Evolutionary conservation across 2,888 invertebrate species (phyloP), one percentile per base, ranked within the genome.

Genomic region (Polydrusus pterygomalis): DNA sequence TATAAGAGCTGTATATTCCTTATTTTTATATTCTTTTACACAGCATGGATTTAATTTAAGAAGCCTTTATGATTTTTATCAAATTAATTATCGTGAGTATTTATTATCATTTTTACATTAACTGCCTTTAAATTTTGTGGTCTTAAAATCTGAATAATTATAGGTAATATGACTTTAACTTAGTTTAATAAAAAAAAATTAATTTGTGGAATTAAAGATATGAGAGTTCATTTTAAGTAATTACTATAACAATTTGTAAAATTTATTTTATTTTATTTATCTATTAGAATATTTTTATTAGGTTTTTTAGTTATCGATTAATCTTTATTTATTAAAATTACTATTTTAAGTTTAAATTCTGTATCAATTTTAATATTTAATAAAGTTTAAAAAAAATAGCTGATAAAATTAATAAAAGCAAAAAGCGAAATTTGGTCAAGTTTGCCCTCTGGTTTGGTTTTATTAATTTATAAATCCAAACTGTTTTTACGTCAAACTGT

Each of bases 161-260:
- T 76, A 87, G 84, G 84, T 89, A 85, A 86, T 89, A 85, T 90
- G 88, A 3, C 84, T 86, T 90, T 87, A 89, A 89, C 88, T 91
- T 91, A 92, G 90, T 92, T 92, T 91, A 91, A 25, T 25, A 88
- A 60, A 38, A 91, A 91, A 92, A 92, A 90, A 87, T 90, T 91
- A 90, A 91, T 91, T 92, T 92, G 91, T 92, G 91, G 89, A 83
- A 75, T 91, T 89, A 91, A 89, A 87, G 89, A 90, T 90, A 87
- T 90, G 89, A 87, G 30, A 72, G 70, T 79, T 60, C 88, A 89
- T 88, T 89, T 90, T 89, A 89, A 85, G 86, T 90, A 86, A 87
- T 84, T 90, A 87, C 88, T 87, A 80, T 49, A 20, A 25, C 54
- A 2, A 25, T 89, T 89, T 86, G 87, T 90, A 25, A 47, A 25